Percentiles rank a stretch among this genome's conserved stretches.
Evolutionary conservation across 1,140 invertebrate genomes (phyloP).

Genomic region (Linepithema humile): DNA sequence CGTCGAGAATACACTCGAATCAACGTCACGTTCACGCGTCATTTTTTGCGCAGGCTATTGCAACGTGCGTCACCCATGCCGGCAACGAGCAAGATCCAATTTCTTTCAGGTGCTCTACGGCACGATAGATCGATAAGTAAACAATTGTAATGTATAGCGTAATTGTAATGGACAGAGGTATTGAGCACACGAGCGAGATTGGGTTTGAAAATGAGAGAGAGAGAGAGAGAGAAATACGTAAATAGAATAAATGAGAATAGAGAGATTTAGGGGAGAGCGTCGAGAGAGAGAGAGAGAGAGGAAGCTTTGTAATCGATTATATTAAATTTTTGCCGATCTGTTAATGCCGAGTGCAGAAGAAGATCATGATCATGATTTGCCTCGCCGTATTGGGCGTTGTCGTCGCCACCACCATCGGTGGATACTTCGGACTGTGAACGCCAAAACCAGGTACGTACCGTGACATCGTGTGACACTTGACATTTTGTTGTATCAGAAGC

Average conservation of each 20-base stretch:
- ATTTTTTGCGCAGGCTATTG: slow-evolving; percentile 39
- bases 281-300: neutral
- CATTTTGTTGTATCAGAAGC: slow-evolving; percentile 8
- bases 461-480: neutral
- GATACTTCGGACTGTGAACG: slow-evolving; percentile 87
- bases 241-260: slow-evolving; percentile 18
- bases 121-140: slow-evolving; percentile 18
- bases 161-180: slow-evolving; percentile 44
- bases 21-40: neutral
- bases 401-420: slow-evolving; percentile 90
- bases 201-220: slow-evolving; percentile 41
- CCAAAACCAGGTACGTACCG: slow-evolving; percentile 74
- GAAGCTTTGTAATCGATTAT: slow-evolving; percentile 60
- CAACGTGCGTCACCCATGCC: neutral
- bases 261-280: slow-evolving; percentile 28
- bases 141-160: slow-evolving; percentile 24
- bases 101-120: slow-evolving; percentile 44
- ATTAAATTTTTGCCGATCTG: slow-evolving; percentile 75
- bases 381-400: slow-evolving; percentile 95
- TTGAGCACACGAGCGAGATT: neutral
- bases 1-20: neutral
- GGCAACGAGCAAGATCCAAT: slow-evolving; percentile 35
- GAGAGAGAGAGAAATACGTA: slow-evolving; percentile 57
- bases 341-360: slow-evolving; percentile 94
- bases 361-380: slow-evolving; percentile 99